Base-by-base conservation (phyloP, 2,797 vertebrate genomes). In the Picus viridis region DNA sequence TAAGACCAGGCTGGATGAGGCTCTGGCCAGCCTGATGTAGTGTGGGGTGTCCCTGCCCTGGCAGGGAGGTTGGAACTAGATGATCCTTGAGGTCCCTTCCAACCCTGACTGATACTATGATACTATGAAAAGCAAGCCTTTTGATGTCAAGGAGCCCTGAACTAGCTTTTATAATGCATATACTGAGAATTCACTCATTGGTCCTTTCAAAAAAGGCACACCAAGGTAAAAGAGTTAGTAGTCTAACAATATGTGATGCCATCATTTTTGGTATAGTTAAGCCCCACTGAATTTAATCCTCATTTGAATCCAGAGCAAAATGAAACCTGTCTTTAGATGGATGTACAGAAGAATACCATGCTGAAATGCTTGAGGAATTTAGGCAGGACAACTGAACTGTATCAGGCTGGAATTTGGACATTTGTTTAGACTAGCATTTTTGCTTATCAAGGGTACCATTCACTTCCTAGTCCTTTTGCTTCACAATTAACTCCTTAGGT, bases 341-440 rank as follows among this genome's bases (percentile, higher is more conserved):
- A 51, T 20, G 8, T 65, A 43, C 10, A 53, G 47, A 83, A 69
- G 26, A 76, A 49, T 41, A 54, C 9, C 4, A 2, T 22, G 4
- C 22, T 72, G 47, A 58, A 88, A 76, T 4, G 57, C 8, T 10
- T 67, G 71, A 86, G 75, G 81, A 77, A 59, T 83, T 51, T 85
- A 78, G 26, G 9, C 14, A 75, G n/a, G 53, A 56, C 12, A 30
- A 62, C 10, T 71, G 14, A 85, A 65, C 62, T 85, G 51, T n/a
- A 62, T 45, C n/a, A 69, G 16, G 41, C 15, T 80, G 73, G 69
- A 92, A 90, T 89, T 49, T 57, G 18, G 56, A 83, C 39, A n/a
- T 69, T 75, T 93, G 73, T 89, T 95, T 92, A 89, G 79, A 67
- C 82, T 92, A 93, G 8, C 27, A 70, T 73, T 93, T 94, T 63